Evolutionary conservation across 2,797 vertebrate species (phyloP).

Genomic region (Lacerta bilineata): DNA sequence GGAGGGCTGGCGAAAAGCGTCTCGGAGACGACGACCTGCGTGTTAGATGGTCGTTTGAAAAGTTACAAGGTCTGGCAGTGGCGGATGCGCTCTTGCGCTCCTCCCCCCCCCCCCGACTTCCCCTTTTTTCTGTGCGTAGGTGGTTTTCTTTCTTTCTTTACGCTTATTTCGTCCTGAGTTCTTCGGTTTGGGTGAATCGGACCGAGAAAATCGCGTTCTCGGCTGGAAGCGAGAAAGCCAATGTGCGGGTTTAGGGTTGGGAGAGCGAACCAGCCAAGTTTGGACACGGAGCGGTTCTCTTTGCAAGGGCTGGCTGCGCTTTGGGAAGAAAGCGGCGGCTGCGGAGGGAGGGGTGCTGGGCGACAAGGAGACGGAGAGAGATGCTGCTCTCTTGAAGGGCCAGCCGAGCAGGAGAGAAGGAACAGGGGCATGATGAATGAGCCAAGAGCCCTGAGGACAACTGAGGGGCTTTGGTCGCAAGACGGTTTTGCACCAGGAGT

Average conservation of each 20-base stretch:
- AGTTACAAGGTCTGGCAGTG: not conserved
- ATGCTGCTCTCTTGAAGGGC: not conserved
- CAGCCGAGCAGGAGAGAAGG: no score
- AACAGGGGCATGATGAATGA: not conserved
- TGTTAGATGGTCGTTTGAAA: not conserved
- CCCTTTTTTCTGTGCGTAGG: not conserved
- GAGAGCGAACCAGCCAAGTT: not conserved
- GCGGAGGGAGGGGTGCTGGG: not conserved
- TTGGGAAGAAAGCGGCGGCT: not conserved
- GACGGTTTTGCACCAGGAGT: not conserved
- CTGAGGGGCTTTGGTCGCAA: not conserved
- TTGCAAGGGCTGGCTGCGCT: not conserved
- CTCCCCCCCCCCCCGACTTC: no score
- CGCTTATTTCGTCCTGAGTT: no score
- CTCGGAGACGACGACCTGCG: no score
- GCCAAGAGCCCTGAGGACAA: not conserved
- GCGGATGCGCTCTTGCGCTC: not conserved
- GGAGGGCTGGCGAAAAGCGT: not conserved
- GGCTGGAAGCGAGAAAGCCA: not conserved
- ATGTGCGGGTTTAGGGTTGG: no score
- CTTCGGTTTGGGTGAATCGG: not conserved
- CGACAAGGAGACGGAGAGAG: not conserved
- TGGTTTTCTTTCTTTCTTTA: not conserved
- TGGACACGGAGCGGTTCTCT: not conserved
- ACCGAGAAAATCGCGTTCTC: not conserved